phyloP scores from a whole-genome alignment of 2,888 invertebrate genomes.

The Chrysolina haemoptera region DNA sequence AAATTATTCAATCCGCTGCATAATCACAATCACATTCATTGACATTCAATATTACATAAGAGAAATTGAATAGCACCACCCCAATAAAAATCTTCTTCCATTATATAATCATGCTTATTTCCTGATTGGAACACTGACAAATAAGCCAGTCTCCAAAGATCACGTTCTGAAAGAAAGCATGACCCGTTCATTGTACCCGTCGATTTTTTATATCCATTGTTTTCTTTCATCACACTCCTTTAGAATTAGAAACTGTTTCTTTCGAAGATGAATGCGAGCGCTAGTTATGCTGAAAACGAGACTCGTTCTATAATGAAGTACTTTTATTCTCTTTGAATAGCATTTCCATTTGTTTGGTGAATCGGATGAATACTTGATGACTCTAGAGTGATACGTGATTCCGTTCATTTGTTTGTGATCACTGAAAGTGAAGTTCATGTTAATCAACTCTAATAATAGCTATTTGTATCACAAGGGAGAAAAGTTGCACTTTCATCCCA shows the following conservation, averaged over 20 bases:
- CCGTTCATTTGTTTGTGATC: neutral
- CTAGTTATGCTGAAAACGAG: neutral
- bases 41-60: neutral
- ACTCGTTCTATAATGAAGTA: constrained; percentile 1
- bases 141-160: constrained; percentile 12
- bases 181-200: neutral
- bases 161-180: constrained; percentile 20
- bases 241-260: neutral
- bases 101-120: constrained; percentile 10
- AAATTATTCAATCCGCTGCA: neutral
- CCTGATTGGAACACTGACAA: constrained; percentile 12
- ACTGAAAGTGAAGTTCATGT: neutral
- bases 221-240: constrained; percentile 16
- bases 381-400: neutral
- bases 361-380: neutral
- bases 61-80: neutral
- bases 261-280: neutral
- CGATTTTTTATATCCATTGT: neutral
- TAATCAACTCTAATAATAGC: neutral
- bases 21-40: neutral
- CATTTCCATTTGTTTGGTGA: neutral
- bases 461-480: too few species aligned
- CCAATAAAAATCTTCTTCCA: neutral
- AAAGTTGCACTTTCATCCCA: too few species aligned
- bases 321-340: constrained; percentile 4